Percentiles rank a stretch among this genome's conserved stretches.
These are phyloP conservation scores for Chaetophractus vellerosus DNA, from an alignment of 2,797 vertebrate species.

Conservation along the genomic window DNA sequence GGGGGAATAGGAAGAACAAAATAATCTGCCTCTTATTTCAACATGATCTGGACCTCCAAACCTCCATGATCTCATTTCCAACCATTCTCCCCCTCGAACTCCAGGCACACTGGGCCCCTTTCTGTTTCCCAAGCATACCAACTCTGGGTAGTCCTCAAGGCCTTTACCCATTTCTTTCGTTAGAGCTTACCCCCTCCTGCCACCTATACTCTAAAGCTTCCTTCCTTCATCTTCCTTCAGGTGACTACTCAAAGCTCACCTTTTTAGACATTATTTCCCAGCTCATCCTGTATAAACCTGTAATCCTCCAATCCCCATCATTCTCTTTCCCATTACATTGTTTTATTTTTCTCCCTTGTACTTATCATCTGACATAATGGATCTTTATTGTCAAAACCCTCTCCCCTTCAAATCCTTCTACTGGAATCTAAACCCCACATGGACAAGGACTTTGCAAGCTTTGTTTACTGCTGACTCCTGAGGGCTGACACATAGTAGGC, in stretches of 20 bases:
- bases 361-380: not conserved
- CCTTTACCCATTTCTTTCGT: not conserved
- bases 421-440: not conserved
- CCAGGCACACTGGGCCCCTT: not conserved
- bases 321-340: not conserved
- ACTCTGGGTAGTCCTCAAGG: not conserved
- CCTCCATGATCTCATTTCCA: slow-evolving; percentile 27
- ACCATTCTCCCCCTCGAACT: not conserved
- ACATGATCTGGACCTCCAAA: not conserved
- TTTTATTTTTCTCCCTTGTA: not conserved
- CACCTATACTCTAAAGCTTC: not conserved
- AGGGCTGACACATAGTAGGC: not conserved
- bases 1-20: slow-evolving; percentile 82
- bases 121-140: not conserved
- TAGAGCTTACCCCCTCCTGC: not conserved
- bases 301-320: not conserved
- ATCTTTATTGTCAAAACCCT: not conserved
- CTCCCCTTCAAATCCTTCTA: not conserved
- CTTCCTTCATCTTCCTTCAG: not conserved
- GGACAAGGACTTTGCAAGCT: not conserved
- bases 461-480: not conserved
- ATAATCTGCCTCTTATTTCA: slow-evolving; percentile 73
- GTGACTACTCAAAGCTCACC: not conserved
- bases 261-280: not conserved
- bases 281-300: not conserved